These are phyloP conservation scores for Garrulus glandarius DNA, from an alignment of 2,797 vertebrate genomes.

Conservation along the genomic window DNA sequence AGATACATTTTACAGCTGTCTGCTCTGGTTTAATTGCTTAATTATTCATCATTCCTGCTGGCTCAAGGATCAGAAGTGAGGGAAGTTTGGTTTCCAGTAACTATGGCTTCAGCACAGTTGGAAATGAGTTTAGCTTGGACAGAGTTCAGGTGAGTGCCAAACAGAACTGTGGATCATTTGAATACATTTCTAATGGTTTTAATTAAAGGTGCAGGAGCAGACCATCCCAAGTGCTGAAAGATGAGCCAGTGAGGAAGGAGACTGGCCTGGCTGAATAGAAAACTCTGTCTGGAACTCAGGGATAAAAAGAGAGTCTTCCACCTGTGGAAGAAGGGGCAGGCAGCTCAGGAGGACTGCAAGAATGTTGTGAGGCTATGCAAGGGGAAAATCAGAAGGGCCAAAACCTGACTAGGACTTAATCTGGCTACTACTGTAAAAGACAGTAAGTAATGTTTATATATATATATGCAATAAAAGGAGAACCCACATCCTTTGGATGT, in stretches of 20 bases:
- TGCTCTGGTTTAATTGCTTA: slow-evolving; percentile 4
- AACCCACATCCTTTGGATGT: not conserved
- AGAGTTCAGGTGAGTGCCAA: not conserved
- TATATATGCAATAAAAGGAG: not conserved
- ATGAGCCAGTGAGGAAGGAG: not conserved
- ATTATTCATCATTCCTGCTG: slow-evolving; percentile 10
- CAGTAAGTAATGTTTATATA: not conserved
- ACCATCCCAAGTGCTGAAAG: not conserved
- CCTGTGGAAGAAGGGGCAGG: not conserved
- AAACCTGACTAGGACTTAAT: not conserved
- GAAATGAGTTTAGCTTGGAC: not conserved
- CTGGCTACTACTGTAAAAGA: not conserved
- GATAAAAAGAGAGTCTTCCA: not conserved
- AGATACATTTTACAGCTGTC: not conserved
- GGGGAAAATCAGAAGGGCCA: not conserved
- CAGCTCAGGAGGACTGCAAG: not conserved
- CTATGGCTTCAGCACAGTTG: not conserved
- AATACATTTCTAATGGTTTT: not conserved
- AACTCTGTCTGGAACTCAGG: not conserved
- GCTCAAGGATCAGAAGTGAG: not conserved
- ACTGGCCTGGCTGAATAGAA: not conserved
- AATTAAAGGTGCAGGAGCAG: not conserved
- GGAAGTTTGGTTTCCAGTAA: not conserved
- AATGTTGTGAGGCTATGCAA: not conserved
- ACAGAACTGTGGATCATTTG: not conserved